Evolutionary conservation across 2,888 invertebrate genomes (phyloP).

Genomic region (Anticlea derivata): DNA sequence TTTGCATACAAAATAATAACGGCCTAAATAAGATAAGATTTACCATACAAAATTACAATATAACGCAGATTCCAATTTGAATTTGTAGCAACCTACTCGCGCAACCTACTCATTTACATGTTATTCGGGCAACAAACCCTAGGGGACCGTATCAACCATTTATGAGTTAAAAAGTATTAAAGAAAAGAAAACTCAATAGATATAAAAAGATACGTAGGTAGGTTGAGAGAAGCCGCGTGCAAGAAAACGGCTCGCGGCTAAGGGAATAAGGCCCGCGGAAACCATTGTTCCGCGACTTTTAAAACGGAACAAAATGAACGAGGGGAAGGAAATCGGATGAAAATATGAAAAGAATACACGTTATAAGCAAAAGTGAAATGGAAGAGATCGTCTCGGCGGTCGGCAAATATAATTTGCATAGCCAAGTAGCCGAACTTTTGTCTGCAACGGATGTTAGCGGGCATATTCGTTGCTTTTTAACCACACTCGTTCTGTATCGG

Average conservation of each 20-base stretch:
- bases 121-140: slow-evolving; percentile 80
- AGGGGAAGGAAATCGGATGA: slow-evolving; percentile 83
- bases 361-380: slow-evolving; percentile 80
- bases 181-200: slow-evolving; percentile 80
- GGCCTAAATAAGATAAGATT: slow-evolving; percentile 41
- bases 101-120: slow-evolving; percentile 78
- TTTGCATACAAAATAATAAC: slow-evolving; percentile 40
- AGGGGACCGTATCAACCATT: slow-evolving; percentile 81
- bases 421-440: slow-evolving; percentile 83
- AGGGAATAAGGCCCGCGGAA: slow-evolving; percentile 72
- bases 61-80: slow-evolving; percentile 65
- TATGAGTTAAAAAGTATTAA: slow-evolving; percentile 83
- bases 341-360: slow-evolving; percentile 84
- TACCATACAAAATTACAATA: slow-evolving; percentile 53
- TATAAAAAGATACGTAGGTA: slow-evolving; percentile 71
- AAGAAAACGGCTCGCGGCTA: slow-evolving; percentile 79
- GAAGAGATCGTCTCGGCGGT: slow-evolving; percentile 81
- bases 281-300: slow-evolving; percentile 81
- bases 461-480: slow-evolving; percentile 83
- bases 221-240: slow-evolving; percentile 73
- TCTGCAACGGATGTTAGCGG: slow-evolving; percentile 81
- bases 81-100: slow-evolving; percentile 59
- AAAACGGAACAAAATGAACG: slow-evolving; percentile 79
- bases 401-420: slow-evolving; percentile 85
- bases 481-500: slow-evolving; percentile 79